phyloP scores from a whole-genome alignment of 2,797 vertebrate genomes.

The Morelia viridis region DNA sequence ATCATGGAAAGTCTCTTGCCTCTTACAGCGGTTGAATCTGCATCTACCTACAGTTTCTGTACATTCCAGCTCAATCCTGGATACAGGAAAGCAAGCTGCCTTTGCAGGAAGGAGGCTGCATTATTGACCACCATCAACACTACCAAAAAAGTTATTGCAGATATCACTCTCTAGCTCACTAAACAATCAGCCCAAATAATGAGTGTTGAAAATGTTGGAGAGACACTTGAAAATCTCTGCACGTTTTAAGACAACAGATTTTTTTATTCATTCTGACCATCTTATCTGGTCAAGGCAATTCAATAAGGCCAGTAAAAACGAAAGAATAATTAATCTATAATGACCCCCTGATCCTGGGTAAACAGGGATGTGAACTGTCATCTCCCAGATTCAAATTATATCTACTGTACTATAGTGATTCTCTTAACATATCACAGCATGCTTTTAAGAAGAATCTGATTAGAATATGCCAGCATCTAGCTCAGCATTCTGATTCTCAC shows the following conservation, averaged over 20 bases:
- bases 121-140: background rate
- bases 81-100: background rate
- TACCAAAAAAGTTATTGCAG: background rate
- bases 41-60: background rate
- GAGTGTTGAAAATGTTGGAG: background rate
- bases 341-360: background rate
- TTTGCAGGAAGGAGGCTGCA: background rate
- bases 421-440: background rate
- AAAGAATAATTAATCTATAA: background rate
- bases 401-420: background rate
- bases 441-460: background rate
- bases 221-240: background rate
- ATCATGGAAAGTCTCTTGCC: background rate
- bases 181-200: background rate
- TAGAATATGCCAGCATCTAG: background rate
- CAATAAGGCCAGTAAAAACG: too few species aligned
- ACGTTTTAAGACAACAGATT: background rate
- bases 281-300: background rate
- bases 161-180: background rate
- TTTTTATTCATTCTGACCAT: background rate
- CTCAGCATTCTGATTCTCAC: background rate
- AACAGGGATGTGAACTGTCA: background rate
- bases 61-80: background rate
- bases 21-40: background rate
- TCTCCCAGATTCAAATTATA: background rate